Base-by-base conservation (phyloP, 2,888 invertebrate species). In the Ormyrus thymus region DNA sequence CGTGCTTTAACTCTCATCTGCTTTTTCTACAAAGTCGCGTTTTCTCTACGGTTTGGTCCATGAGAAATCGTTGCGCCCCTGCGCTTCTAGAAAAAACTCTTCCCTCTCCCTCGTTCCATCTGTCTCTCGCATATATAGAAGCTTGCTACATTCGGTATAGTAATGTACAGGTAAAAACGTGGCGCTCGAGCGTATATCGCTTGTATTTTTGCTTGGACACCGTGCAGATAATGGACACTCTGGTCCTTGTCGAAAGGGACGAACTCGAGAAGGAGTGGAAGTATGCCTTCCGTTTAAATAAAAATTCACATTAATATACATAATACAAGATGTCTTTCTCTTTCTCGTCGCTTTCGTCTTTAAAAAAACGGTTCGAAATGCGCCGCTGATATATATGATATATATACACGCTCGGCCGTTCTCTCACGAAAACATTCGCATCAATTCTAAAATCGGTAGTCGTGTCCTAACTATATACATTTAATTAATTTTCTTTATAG, bases 301-400 rank as follows among this genome's bases (percentile, higher is more conserved):
- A 83, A 85, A 83, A 84, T 82, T 84, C 83, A 83, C 83, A 81
- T 81, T 81, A 83, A 84, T 84, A 68, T 85, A 85, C 83, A 85
- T 76, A 80, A 73, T 61, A 29, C 10, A 3, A 15, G 7, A 55
- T 53, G 2, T 74, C 29, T 53, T 64, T 69, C 55, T 56, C 51
- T 43, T 43, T 76, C 79, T 82, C 70, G 7, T 53, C 51, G 15
- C 8, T 15, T 55, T 73, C 15, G 70, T 56, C 48, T 29, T 58
- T 53, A 59, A 53, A 61, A 46, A 15, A 53, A 66, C n/a, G 71
- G 73, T 56, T 68, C 72, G 66, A 71, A 72, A 74, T 70, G 13
- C 69, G 55, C 70, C 70, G 61, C 51, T 61, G 56, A 71, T 61
- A 71, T 51, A 72, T 68, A 51, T 65, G 15, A 73, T 64, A 76